Evolutionary conservation across 1,140 invertebrate genomes (phyloP), one percentile per base, ranked within the genome.

Genomic region (Orchesella cincta): DNA sequence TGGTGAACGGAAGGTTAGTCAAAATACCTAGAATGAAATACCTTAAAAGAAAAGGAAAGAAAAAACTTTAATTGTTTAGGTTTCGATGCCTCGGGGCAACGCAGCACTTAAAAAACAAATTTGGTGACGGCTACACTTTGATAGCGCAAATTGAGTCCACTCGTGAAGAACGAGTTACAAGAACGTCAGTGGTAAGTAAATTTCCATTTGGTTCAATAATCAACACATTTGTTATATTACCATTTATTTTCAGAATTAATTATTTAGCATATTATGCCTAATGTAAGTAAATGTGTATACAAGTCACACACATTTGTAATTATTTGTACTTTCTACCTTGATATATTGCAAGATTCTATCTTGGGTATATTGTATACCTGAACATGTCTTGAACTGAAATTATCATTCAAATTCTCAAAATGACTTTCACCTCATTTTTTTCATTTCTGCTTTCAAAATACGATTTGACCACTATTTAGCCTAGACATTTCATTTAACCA

Each of bases 111-210:
- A 93, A 93, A 83, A 89, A 88, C 78, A 91, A 91, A 82, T 92
- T 93, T 83, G 92, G 93, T 36, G 88, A 90, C 76, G 93, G 93
- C 0, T 95, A 94, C 85, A 91, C 89, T 75, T 84, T 92, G 23
- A 89, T 88, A 2, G 85, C 88, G 1, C 87, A 86, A 79, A 90
- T 86, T 81, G 57, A 77, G n/a, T 52, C 57, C 1, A 39, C 73
- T 31, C 70, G 64, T 1, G 72, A 73, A 1, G 77, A 78, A 62
- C 1, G 75, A 20, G 23, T 76, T 18, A 57, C 75, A 35, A 36
- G 75, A 64, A 12, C 26, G 36, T 76, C 52, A 12, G 2, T 75
- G 52, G 46, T 75, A 39, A 3, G n/a, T n/a, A n/a, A n/a, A 16
- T 52, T n/a, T 52, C 46, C 46, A 16, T n/a, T 52, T 52, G 14